Evolutionary conservation across 2,888 invertebrate species (phyloP).

Genomic region (Tiliacea aurago): DNA sequence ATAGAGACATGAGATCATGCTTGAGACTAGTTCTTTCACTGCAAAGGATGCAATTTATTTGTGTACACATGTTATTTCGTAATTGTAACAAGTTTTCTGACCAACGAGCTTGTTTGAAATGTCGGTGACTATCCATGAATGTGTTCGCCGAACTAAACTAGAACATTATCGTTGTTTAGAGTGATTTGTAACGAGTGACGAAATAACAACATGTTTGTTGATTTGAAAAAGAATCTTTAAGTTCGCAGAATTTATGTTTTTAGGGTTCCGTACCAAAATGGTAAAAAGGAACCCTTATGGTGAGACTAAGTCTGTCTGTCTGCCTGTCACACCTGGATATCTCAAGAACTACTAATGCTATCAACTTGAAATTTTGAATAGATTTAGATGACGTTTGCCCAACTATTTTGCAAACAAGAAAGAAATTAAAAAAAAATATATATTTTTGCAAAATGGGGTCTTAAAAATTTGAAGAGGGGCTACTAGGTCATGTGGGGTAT

Average conservation of each 20-base stretch:
- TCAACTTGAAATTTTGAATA: too few relatives aligned
- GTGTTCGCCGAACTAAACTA: constrained; percentile 72
- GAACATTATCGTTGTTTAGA: constrained; percentile 67
- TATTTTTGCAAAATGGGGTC: too few relatives aligned
- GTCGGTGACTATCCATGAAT: constrained; percentile 71
- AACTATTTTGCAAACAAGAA: too few relatives aligned
- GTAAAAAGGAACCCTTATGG: too few relatives aligned
- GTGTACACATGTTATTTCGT: constrained; percentile 57
- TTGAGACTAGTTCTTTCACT: constrained; percentile 53
- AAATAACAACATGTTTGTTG: constrained; percentile 45
- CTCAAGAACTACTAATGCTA: too few relatives aligned
- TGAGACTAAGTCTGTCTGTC: too few relatives aligned
- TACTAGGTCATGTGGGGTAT: too few relatives aligned
- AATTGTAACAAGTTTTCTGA: constrained; percentile 71
- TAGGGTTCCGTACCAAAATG: too few relatives aligned
- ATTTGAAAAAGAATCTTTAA: constrained; percentile 15
- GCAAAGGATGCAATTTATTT: constrained; percentile 61
- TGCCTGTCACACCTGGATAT: too few relatives aligned
- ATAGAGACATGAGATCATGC: constrained; percentile 37
- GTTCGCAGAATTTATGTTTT: background rate
- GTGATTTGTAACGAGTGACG: constrained; percentile 52
- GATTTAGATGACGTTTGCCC: too few relatives aligned
- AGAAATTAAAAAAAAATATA: too few relatives aligned
- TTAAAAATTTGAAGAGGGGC: too few relatives aligned
- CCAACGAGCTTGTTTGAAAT: constrained; percentile 76